These are phyloP conservation scores for Paguma larvata DNA, from an alignment of 2,797 vertebrate genomes.

Conservation along the genomic window DNA sequence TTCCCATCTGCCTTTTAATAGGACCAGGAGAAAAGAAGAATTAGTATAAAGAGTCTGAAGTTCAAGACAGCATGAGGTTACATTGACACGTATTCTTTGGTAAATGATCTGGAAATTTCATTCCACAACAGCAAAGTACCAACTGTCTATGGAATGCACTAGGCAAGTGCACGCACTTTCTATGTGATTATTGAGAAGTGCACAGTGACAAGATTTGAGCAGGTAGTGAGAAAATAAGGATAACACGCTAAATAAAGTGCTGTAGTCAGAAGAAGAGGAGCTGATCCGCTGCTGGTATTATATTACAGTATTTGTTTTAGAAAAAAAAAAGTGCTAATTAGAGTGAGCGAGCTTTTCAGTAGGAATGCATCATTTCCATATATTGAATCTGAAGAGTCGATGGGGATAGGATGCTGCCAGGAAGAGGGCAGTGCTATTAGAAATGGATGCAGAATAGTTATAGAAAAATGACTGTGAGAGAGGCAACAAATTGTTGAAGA, in stretches of 20 bases:
- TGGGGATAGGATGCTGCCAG: background rate
- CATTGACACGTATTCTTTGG: background rate
- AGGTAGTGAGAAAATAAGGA: background rate
- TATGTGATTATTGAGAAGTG: background rate
- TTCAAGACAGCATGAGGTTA: background rate
- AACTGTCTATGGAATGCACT: background rate
- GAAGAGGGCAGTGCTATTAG: background rate
- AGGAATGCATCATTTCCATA: constrained; percentile 2
- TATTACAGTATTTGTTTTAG: background rate
- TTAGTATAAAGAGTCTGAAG: background rate
- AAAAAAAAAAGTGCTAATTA: background rate
- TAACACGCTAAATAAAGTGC: background rate
- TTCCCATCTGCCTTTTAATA: background rate
- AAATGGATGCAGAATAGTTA: constrained; percentile 32
- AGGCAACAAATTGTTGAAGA: constrained; percentile 46
- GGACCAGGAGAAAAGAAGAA: background rate
- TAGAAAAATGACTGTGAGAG: background rate
- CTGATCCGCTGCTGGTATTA: background rate
- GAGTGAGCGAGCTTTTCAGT: background rate
- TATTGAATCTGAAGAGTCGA: background rate
- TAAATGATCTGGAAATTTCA: background rate
- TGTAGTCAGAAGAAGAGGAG: background rate
- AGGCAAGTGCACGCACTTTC: background rate
- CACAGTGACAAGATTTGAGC: background rate
- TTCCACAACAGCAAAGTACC: background rate